phyloP scores from a whole-genome alignment of 2,888 invertebrate species.

The Ommatoiulus sabulosus region DNA sequence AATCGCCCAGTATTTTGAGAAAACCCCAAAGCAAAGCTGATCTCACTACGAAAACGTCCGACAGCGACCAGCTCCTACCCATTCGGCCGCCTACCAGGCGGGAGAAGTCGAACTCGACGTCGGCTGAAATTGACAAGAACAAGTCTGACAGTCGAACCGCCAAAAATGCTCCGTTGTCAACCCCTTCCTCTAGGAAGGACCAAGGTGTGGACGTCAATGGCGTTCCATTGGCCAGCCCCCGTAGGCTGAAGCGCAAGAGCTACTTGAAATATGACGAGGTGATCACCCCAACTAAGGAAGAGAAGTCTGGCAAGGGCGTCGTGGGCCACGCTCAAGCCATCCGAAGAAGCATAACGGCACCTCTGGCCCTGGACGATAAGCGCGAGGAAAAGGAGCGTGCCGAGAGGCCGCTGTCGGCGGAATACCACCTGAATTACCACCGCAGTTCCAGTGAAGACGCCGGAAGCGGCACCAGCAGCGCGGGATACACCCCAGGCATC shows the following conservation, averaged over 20 bases:
- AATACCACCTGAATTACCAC: slow-evolving; percentile 56
- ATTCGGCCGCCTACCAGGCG: slow-evolving; percentile 31
- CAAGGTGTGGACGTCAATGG: slow-evolving; percentile 5
- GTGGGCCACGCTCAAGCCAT: slow-evolving; percentile 50
- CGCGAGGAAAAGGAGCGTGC: slow-evolving; percentile 42
- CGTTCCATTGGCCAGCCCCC: slow-evolving; percentile 33
- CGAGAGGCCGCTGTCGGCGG: slow-evolving; percentile 56
- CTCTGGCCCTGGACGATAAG: slow-evolving; percentile 56
- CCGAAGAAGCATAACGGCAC: slow-evolving; percentile 59
- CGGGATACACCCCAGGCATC: slow-evolving; percentile 76
- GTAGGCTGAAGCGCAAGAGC: slow-evolving; percentile 53
- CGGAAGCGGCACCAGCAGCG: slow-evolving; percentile 61
- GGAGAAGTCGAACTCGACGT: slow-evolving; percentile 42
- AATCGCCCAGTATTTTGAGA: slow-evolving; percentile 36
- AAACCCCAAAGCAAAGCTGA: not conserved
- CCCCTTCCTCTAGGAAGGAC: slow-evolving; percentile 42
- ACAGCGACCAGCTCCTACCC: not conserved
- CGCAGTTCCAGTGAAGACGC: slow-evolving; percentile 61
- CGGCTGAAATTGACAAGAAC: slow-evolving; percentile 35
- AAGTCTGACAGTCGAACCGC: not conserved
- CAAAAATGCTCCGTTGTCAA: not conserved
- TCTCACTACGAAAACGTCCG: not conserved
- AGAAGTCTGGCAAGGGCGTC: not conserved
- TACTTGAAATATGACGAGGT: not conserved
- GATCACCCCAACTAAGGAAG: slow-evolving; percentile 49